Conservation (phyloP, 2,888 invertebrate species). For the Hyposoter didymator region DNA sequence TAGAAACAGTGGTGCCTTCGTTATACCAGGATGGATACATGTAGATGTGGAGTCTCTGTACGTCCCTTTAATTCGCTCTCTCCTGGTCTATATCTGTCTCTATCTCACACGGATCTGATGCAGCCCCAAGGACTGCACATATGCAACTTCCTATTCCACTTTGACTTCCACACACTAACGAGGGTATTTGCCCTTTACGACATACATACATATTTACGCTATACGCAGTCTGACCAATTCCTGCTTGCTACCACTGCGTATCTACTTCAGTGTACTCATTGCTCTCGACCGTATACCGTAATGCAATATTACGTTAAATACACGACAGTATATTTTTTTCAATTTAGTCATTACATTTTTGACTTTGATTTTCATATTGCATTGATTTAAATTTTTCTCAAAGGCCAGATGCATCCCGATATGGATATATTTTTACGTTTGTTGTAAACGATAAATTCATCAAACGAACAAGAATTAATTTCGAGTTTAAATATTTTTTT, state of each 20-base stretch:
- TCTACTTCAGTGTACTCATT: conserved; percentile 26
- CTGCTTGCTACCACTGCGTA: conserved; percentile 55
- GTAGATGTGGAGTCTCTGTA: conserved; percentile 15
- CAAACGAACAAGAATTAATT: not conserved
- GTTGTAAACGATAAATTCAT: not conserved
- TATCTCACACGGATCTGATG: conserved; percentile 29
- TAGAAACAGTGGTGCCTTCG: conserved; percentile 43
- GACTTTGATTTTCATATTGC: not conserved
- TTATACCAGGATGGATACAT: conserved; percentile 37
- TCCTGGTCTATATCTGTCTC: conserved; percentile 35
- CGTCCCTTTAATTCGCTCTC: conserved; percentile 47
- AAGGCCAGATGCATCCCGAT: not conserved
- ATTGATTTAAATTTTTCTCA: not conserved
- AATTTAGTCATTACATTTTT: conserved; percentile 17
- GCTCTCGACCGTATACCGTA: conserved; percentile 12
- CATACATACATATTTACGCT: conserved; percentile 15
- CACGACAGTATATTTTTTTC: conserved; percentile 2
- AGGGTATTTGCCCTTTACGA: conserved; percentile 41
- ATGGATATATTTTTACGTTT: not conserved
- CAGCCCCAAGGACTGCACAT: conserved; percentile 45
- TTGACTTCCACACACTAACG: conserved; percentile 51
- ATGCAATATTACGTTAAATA: conserved; percentile 17
- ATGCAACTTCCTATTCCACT: conserved; percentile 45
- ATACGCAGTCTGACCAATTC: conserved; percentile 62
- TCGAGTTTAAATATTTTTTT: not conserved